Evolutionary conservation across 92 coral and sea anemone species (phyloP).

Genomic region (Porites evermanni): DNA sequence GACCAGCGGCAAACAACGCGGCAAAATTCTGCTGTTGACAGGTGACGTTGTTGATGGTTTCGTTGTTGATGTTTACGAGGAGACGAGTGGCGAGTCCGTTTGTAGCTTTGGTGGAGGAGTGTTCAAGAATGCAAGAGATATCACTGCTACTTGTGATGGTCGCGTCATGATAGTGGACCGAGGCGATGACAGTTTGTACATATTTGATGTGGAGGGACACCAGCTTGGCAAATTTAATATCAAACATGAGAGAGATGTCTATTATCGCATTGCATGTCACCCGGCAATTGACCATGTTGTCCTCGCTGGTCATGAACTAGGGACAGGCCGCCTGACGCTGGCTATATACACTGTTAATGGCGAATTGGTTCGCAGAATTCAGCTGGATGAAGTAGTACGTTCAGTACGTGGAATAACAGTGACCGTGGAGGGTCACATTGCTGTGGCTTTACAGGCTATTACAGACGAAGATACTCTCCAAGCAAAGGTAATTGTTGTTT

Average conservation of each 20-base stretch:
- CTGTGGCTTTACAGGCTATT: not conserved
- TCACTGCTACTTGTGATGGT: not conserved
- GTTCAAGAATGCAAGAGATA: not conserved
- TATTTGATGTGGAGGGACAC: not conserved
- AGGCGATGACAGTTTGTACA: not conserved
- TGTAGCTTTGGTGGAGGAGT: not conserved
- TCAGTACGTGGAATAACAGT: not conserved
- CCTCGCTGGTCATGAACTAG: not conserved
- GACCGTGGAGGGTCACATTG: not conserved
- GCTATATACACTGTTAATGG: not conserved
- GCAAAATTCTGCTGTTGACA: not conserved
- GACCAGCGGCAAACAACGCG: not conserved
- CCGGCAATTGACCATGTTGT: not conserved
- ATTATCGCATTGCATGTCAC: not conserved
- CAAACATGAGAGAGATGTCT: not conserved
- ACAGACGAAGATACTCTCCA: too few species aligned
- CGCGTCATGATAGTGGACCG: not conserved
- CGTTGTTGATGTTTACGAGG: not conserved
- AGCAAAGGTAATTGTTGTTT: too few species aligned
- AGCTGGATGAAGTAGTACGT: not conserved
- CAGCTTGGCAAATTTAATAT: not conserved
- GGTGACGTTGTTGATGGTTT: not conserved
- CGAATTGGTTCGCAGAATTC: not conserved
- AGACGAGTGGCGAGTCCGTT: not conserved
- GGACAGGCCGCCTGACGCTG: not conserved